phyloP scores from a whole-genome alignment of 64 coral and sea anemone species.

The Montipora cactus region DNA sequence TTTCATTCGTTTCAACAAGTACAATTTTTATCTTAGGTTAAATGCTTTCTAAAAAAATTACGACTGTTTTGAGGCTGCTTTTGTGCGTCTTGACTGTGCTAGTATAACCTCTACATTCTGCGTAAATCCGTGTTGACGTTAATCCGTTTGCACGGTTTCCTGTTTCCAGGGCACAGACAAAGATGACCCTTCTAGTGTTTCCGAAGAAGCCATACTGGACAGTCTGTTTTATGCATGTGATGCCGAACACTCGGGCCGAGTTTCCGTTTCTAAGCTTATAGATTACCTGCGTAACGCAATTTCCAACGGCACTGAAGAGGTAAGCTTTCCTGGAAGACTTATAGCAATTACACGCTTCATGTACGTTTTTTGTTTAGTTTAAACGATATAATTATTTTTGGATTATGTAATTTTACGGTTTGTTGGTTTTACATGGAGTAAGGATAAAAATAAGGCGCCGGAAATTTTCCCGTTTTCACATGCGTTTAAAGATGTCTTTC shows the following conservation, averaged over 20 bases:
- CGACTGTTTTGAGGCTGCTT: background rate
- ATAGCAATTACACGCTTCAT: background rate
- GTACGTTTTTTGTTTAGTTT: background rate
- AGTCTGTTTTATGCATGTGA: constrained; percentile 89
- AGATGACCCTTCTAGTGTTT: constrained; percentile 81
- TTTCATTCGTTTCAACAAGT: background rate
- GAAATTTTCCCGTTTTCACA: too few relatives aligned
- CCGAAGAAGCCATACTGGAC: constrained; percentile 90
- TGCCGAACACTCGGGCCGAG: constrained; percentile 63
- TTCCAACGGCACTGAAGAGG: constrained; percentile 67
- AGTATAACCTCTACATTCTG: background rate
- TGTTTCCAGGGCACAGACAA: constrained; percentile 62
- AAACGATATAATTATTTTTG: background rate
- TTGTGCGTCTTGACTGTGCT: background rate
- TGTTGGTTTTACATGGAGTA: background rate
- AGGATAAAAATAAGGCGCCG: too few relatives aligned
- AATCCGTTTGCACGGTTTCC: constrained; percentile 49
- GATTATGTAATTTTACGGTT: background rate
- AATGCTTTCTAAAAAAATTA: background rate
- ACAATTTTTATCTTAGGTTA: too few relatives aligned
- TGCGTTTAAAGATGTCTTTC: constrained; percentile 1
- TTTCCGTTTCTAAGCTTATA: constrained; percentile 87
- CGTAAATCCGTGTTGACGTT: background rate
- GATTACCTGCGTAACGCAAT: constrained; percentile 84
- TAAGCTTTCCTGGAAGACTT: background rate